Base-by-base conservation (phyloP, 2,888 invertebrate genomes). In the Acholoe squamosa region DNA sequence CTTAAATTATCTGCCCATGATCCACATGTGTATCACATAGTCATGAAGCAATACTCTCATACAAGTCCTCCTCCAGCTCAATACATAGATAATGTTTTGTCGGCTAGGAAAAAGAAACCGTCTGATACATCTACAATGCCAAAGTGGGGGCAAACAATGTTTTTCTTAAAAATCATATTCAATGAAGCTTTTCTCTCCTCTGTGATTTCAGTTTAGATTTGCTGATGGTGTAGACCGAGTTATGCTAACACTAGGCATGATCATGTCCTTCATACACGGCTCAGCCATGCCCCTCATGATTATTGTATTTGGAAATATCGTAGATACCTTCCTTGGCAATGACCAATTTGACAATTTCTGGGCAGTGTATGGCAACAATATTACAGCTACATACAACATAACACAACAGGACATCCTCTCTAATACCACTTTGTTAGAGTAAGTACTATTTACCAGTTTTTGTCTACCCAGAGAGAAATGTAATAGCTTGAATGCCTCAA, bases 301-400 rank as follows among this genome's bases (percentile, higher is more conserved):
- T 90, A 93, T 96, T n/a, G 94, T 96, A 34, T 95, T 96, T 91
- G 95, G 95, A 5, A 93, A 93, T 28, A 95, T 95, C 95, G 95
- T 94, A 12, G 94, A 95, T 90, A 89, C 93, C 16, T 95, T 96
- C 92, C 94, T 95, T 34, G 89, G 67, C 31, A 54, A 77, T 22
- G 90, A 77, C n/a, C 76, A 84, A 28, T 54, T 56, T 22, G n/a
- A 10, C 1, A 31, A 31, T 25, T 90, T 51, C 33, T 90, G 80
- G 80, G 28, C 34, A 28, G 22, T 31, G 16, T 88, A 88, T 31
- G 84, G 84, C 19, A 22, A 19, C 43, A 88, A 88, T 31, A 88
- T 88, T n/a, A 88, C 88, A 3, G 54, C 31, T 1, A 52, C 14
- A 0, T 88, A 56, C 56, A 88, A 88, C 28, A 19, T 88, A 0